These are phyloP conservation scores for Thera britannica DNA, from an alignment of 2,888 invertebrate genomes.

Conservation along the genomic window DNA sequence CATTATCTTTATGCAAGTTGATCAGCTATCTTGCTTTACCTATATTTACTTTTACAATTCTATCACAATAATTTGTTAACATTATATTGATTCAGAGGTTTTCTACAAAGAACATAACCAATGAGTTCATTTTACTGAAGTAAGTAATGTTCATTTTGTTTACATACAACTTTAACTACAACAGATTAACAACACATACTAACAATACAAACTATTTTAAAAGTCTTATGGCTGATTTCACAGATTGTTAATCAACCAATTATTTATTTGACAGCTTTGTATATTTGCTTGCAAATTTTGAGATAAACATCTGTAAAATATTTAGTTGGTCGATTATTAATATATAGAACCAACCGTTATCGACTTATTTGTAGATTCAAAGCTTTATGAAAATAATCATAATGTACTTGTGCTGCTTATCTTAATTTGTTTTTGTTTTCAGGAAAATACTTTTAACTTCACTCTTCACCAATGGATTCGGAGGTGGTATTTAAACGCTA, in stretches of 20 bases:
- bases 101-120: conserved; percentile 2
- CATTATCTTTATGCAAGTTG: background rate
- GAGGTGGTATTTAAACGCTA: conserved; percentile 48
- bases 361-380: too few species aligned
- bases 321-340: too few species aligned
- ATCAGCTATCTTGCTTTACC: conserved; percentile 1
- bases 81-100: conserved; percentile 12
- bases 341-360: too few species aligned
- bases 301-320: too few species aligned
- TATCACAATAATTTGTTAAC: conserved; percentile 6
- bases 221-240: too few species aligned
- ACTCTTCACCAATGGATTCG: conserved; percentile 50
- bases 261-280: too few species aligned
- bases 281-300: too few species aligned
- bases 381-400: background rate
- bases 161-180: background rate
- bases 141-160: conserved; percentile 9
- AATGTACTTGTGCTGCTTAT: background rate
- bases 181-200: background rate
- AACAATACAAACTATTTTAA: background rate
- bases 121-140: background rate
- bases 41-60: conserved; percentile 6
- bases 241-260: too few species aligned
- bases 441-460: conserved; percentile 78
- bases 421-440: conserved; percentile 50